Percentiles rank a stretch among this genome's conserved stretches.
Evolutionary conservation across 35 echinoderm and acorn worm species (phyloP).

Genomic region (Patiria miniata): DNA sequence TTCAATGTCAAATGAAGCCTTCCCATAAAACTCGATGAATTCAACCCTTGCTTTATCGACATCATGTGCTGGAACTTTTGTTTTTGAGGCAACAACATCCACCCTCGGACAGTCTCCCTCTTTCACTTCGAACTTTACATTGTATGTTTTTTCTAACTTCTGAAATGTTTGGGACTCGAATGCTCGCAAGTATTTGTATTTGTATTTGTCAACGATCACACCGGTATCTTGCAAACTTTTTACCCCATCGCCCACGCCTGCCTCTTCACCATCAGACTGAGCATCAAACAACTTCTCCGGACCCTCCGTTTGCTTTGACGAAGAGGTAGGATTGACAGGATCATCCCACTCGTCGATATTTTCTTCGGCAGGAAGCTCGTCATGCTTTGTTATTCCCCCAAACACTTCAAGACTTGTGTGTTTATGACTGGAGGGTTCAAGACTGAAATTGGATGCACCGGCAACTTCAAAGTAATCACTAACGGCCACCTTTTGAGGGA

Average conservation of each 20-base stretch:
- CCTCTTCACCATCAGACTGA: not conserved
- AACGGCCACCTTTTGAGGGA: too few relatives aligned
- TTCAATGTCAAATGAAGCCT: not conserved
- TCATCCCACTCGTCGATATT: too few relatives aligned
- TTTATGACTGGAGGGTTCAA: too few relatives aligned
- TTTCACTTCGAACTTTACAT: not conserved
- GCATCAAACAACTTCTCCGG: too few relatives aligned
- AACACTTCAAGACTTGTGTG: too few relatives aligned
- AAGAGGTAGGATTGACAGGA: too few relatives aligned
- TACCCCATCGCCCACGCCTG: not conserved
- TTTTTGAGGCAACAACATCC: not conserved
- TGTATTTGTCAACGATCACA: not conserved
- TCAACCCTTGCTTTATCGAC: not conserved
- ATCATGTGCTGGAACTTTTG: not conserved
- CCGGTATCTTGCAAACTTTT: not conserved
- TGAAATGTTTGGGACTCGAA: not conserved
- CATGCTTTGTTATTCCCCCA: too few relatives aligned
- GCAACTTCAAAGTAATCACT: too few relatives aligned
- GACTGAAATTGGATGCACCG: too few relatives aligned
- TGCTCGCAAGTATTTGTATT: not conserved
- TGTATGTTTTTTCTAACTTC: not conserved
- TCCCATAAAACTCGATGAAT: conserved; percentile 15
- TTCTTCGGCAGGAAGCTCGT: too few relatives aligned
- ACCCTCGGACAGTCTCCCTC: not conserved
- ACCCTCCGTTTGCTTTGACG: too few relatives aligned